These are phyloP conservation scores for Panagrolaimus sp. DNA, from an alignment of 1,140 invertebrate genomes.

Conservation along the genomic window DNA sequence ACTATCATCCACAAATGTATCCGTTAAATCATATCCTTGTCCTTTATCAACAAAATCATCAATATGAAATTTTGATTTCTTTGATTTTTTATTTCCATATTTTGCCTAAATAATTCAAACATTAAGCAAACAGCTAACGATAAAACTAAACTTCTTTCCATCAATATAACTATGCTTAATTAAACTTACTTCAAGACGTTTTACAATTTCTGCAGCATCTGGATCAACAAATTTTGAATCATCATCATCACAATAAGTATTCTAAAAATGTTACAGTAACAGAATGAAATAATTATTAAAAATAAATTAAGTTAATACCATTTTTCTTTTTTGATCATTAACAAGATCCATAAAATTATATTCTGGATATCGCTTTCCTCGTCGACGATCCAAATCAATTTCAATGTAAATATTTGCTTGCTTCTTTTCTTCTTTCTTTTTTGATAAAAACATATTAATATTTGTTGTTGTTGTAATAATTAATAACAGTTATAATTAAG, in stretches of 20 bases:
- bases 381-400: slow-evolving; percentile 8
- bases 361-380: slow-evolving; percentile 10
- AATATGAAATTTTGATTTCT: neutral
- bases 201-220: slow-evolving; percentile 11
- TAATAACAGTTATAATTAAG: too few relatives aligned
- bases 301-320: too few relatives aligned
- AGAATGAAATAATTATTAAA: too few relatives aligned
- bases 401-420: slow-evolving; percentile 1
- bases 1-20: neutral
- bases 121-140: too few relatives aligned
- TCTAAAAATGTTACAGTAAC: too few relatives aligned
- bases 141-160: neutral
- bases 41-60: slow-evolving; percentile 10
- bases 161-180: neutral
- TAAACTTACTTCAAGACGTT: slow-evolving; percentile 10
- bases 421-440: slow-evolving; percentile 10
- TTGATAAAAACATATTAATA: too few relatives aligned
- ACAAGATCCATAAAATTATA: slow-evolving; percentile 9
- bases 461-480: too few relatives aligned
- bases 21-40: neutral
- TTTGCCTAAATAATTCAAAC: neutral
- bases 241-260: neutral
- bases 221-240: neutral
- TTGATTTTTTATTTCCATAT: neutral
- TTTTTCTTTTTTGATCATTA: neutral